Evolutionary conservation across 2,888 invertebrate species (phyloP), one percentile per base, ranked within the genome.

Genomic region (Drosophila mimetica): DNA sequence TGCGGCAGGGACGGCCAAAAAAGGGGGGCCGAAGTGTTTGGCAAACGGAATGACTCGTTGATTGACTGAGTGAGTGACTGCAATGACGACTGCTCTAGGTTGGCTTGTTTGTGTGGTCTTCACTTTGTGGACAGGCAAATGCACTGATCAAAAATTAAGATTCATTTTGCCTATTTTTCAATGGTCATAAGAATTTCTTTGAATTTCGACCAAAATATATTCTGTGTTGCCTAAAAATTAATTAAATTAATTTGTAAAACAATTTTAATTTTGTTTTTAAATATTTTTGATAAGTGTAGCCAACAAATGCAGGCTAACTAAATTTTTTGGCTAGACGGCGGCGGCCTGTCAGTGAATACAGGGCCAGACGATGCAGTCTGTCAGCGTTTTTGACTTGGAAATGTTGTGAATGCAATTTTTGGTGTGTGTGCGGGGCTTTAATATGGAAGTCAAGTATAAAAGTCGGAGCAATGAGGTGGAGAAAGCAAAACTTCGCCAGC

Each of bases 311-410:
- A 60, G 51, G 42, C 14, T 25, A 69, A 61, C 50, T 50, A 37
- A 6, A 32, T 50, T 50, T 60, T 70, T 59, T 0, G 70, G 73
- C 60, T 66, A 71, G 79, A 78, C 75, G 64, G 37, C 59, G 66
- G 50, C 63, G 54, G 53, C 65, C 52, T 79, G 79, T 85, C 79
- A 78, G 86, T 70, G 66, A 65, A 74, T 46, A 9, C 41, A 47
- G 36, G 32, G 22, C 75, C 80, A 79, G 86, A 76, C 79, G 74
- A 57, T 50, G 75, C 69, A 58, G 70, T 42, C 78, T 78, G 81
- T 77, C 81, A 75, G 63, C 79, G 85, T 75, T 70, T 70, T 85
- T 86, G 79, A 76, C 86, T 74, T 75, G 53, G 47, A 71, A 78
- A 72, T 63, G 48, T 69, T 87, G 77, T 71, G 54, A 74, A 79